phyloP scores from a whole-genome alignment of 2,888 invertebrate genomes.

The Chromoteleia sp. region DNA sequence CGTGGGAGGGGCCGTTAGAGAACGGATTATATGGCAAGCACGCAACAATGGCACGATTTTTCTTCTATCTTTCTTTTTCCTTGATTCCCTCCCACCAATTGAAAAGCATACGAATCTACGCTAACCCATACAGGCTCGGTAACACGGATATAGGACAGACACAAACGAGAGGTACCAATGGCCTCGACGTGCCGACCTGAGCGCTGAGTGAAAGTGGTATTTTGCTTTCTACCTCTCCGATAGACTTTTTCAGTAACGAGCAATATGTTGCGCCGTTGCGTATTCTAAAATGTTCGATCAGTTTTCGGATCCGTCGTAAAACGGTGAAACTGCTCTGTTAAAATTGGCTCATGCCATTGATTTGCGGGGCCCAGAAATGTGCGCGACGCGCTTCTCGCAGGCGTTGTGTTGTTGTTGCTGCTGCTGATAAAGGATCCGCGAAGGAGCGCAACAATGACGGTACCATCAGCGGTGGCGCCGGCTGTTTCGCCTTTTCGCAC shows the following conservation, averaged over 20 bases:
- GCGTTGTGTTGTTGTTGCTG: conserved; percentile 25
- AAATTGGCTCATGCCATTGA: conserved; percentile 23
- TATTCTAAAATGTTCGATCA: conserved; percentile 58
- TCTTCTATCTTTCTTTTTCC: conserved; percentile 64
- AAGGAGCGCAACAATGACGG: conserved; percentile 69
- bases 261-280: conserved; percentile 69
- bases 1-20: conserved; percentile 66
- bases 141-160: conserved; percentile 44
- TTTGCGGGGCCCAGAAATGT: conserved; percentile 44
- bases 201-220: conserved; percentile 83
- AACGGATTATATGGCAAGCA: conserved; percentile 55
- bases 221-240: conserved; percentile 83
- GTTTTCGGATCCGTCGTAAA: conserved; percentile 10
- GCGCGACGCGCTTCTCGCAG: conserved; percentile 32
- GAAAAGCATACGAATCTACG: conserved; percentile 40
- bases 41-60: conserved; percentile 65
- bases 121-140: conserved; percentile 17
- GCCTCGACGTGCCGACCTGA: conserved; percentile 71
- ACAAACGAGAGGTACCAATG: conserved; percentile 64
- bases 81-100: conserved; percentile 56
- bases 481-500: conserved; percentile 68
- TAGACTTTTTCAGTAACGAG: conserved; percentile 66
- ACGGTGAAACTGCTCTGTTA: neutral
- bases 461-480: conserved; percentile 68
- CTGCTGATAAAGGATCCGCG: conserved; percentile 52